Base-by-base conservation (phyloP, 2,797 vertebrate species). In the Novumbra hubbsi region DNA sequence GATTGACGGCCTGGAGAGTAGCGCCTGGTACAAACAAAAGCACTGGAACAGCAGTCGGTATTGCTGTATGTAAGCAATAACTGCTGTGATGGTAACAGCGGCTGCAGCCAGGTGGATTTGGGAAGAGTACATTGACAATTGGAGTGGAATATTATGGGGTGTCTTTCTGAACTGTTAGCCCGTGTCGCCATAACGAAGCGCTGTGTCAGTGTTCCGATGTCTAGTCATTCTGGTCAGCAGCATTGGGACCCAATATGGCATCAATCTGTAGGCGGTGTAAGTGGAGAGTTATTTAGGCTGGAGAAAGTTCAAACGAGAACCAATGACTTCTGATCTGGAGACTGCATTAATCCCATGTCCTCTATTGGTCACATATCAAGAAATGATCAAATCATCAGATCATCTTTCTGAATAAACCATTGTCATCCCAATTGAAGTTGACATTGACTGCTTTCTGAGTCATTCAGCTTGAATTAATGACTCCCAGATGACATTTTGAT, bases 321-420 rank as follows among this genome's bases (percentile, higher is more conserved):
- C 2, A 28, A 27, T 38, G 28, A 19, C 15, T 21, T 38, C 17
- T 8, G 5, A 9, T 66, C 4, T 1, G 2, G 2, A 34, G 17
- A 11, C 32, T 50, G n/a, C 50, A 70, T 49, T 12, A 52, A 34
- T 12, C 9, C 9, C 0, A 49, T 64, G 80, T 73, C 62, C 81
- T 79, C 73, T 86, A 91, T 91, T 87, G 90, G 90, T 90, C 87
- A 72, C 81, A 70, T 81, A 87, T 83, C 85, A 78, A 52, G 83
- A 11, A 85, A 88, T 87, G 83, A 89, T 87, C 27, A 17, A 30
- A 8, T 32, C 16, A 65, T 65, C 27, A 91, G 45, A 28, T 45
- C 45, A 83, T 86, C 83, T 68, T 70, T 76, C 83, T 71, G 88
- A 84, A 90, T 88, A 86, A 91, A 91, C 85, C 83, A 84, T 84